Evolutionary conservation across 2,797 vertebrate genomes (phyloP), one percentile per base, ranked within the genome.

Genomic region (Nyctibius grandis): DNA sequence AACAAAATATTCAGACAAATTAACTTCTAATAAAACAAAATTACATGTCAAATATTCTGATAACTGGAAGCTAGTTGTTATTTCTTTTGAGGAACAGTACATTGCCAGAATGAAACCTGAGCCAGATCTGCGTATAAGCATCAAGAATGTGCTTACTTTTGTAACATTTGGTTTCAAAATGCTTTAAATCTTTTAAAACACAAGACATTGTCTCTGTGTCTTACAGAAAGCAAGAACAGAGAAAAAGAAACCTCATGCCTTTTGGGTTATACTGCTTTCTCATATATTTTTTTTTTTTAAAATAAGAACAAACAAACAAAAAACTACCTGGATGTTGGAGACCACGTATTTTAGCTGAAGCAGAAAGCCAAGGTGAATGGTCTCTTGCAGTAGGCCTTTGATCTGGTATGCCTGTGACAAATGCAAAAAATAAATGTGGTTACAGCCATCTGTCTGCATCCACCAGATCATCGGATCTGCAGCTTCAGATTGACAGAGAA

Each of bases 311-410:
- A 59, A 10, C 2, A 9, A 42, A 42, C 15, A 42, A n/a, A n/a
- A 18, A 29, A 6, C 11, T 8, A 3, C 44, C 57, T 51, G 50
- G 22, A 5, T 69, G 28, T 53, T 36, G 60, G 36, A 72, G 47
- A 15, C 17, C 9, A 8, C 4, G 0, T 72, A 2, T 51, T 25
- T 60, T 28, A 9, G 57, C 28, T 0, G 1, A n/a, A 44, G 47
- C 38, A 45, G 38, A 36, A 81, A 3, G 15, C 25, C 12, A 38
- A 76, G 33, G 51, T 22, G 59, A 33, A 19, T 25, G 38, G 7
- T 44, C 25, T 40, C 61, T 53, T 50, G 56, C 34, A 40, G 18
- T 8, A 6, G 15, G 25, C 12, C 20, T 93, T 47, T n/a, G 72
- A 38, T 57, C 18, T 57, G 50, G 3, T 12, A 3, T 11, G 15